Evolutionary conservation across 2,888 invertebrate species (phyloP), one percentile per base, ranked within the genome.

Genomic region (Creontiades dilutus): DNA sequence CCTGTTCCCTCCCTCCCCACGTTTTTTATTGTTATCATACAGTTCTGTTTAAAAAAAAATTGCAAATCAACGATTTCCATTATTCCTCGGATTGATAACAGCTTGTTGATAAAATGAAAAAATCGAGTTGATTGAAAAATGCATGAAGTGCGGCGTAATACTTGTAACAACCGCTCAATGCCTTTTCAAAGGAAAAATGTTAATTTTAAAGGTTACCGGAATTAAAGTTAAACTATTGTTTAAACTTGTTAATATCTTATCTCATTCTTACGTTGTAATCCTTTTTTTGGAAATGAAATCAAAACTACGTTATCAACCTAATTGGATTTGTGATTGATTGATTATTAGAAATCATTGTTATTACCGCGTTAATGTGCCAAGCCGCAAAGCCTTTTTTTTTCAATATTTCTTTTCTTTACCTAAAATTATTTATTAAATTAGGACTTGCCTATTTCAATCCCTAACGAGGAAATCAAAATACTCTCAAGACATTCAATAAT

Each of bases 291-390:
- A 78, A 78, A 78, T 78, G 19, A 82, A 82, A 82, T 82, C 82
- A 82, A 82, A 82, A 78, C 46, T 19, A 52, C 23, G 82, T 82
- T 82, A 82, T 82, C 82, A 4, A 46, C 47, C 27, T 52, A 82
- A 82, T 23, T 82, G 52, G 52, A 82, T 82, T 68, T 82, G 82
- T 82, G 52, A 82, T 27, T 52, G 9, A 52, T 52, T 52, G 52
- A 11, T 37, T 12, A 82, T 82, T 82, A 82, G 82, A 52, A 48
- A 82, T 23, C 52, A 19, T 82, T 82, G 82, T 82, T 82, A 52
- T 52, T 52, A 82, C 52, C 52, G 82, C 52, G 16, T 75, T 61
- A 28, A 75, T 86, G 86, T 86, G 86, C 86, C 86, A 86, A 86
- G 75, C 86, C 86, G 86, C 86, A 86, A 47, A 86, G 86, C 75